Conservation (phyloP, 2,797 vertebrate genomes). For the Rhinogobio ventralis region DNA sequence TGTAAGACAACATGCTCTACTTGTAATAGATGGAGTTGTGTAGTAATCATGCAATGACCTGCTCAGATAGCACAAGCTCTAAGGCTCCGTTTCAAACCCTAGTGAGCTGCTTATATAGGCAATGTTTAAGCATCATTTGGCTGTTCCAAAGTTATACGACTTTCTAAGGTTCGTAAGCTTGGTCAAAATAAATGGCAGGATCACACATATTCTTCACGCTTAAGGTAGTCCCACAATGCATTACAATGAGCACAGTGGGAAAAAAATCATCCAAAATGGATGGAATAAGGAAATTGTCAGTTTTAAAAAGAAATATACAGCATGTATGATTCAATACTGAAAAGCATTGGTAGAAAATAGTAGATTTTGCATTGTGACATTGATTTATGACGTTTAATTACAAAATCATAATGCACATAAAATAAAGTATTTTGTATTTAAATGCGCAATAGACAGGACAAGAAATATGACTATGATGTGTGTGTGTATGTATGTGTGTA, state of each 20-base stretch:
- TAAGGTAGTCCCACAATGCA: background rate
- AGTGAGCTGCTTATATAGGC: background rate
- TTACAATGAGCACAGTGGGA: background rate
- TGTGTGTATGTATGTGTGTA: no score
- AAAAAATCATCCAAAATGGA: background rate
- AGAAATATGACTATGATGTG: no score
- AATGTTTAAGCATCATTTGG: background rate
- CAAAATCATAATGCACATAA: background rate
- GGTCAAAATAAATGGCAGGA: background rate
- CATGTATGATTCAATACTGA: background rate
- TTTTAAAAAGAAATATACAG: background rate
- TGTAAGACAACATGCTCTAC: conserved; percentile 65
- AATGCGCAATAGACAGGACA: no score
- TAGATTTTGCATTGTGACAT: background rate
- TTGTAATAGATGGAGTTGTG: background rate
- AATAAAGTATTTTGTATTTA: no score
- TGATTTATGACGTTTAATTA: background rate
- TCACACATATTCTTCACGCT: background rate
- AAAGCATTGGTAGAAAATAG: background rate
- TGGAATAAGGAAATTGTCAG: background rate
- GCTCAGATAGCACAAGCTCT: background rate
- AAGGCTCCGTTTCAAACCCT: background rate
- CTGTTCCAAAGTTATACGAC: no score
- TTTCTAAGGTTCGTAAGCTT: background rate
- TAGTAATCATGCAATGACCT: background rate